Evolutionary conservation across 2,113 vertebrate species (phyloP).

Genomic region (Hylia prasina): DNA sequence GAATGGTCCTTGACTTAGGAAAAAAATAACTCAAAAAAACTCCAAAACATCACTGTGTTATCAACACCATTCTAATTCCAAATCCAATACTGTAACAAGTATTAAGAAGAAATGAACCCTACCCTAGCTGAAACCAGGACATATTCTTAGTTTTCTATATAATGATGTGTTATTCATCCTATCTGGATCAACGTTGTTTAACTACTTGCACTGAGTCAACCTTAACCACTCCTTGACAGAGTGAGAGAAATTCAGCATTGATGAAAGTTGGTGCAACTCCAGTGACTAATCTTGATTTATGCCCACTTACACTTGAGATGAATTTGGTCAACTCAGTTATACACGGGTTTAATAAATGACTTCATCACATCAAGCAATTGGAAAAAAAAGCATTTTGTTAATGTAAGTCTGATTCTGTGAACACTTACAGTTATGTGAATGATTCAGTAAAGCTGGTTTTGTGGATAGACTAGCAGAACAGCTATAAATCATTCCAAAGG

Average conservation of each 20-base stretch:
- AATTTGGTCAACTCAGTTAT: background rate
- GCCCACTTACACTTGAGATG: background rate
- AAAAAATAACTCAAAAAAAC: background rate
- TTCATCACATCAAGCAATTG: background rate
- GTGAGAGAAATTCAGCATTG: background rate
- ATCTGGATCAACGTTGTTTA: background rate
- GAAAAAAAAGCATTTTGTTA: background rate
- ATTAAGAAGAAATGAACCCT: background rate
- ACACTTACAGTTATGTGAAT: background rate
- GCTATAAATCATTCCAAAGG: background rate
- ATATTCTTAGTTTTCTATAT: background rate
- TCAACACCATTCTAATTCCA: background rate
- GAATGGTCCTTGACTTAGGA: accelerated
- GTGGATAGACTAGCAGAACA: background rate
- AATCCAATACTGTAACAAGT: background rate
- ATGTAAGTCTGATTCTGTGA: background rate
- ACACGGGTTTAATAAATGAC: background rate
- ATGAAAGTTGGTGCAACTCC: background rate
- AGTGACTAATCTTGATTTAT: background rate
- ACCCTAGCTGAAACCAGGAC: background rate
- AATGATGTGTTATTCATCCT: background rate
- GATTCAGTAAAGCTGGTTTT: background rate
- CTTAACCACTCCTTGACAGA: background rate
- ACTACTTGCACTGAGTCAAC: background rate
- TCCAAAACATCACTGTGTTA: background rate